Evolutionary conservation across 2,797 vertebrate species (phyloP), one percentile per base, ranked within the genome.

Genomic region (Chelon labrosus): DNA sequence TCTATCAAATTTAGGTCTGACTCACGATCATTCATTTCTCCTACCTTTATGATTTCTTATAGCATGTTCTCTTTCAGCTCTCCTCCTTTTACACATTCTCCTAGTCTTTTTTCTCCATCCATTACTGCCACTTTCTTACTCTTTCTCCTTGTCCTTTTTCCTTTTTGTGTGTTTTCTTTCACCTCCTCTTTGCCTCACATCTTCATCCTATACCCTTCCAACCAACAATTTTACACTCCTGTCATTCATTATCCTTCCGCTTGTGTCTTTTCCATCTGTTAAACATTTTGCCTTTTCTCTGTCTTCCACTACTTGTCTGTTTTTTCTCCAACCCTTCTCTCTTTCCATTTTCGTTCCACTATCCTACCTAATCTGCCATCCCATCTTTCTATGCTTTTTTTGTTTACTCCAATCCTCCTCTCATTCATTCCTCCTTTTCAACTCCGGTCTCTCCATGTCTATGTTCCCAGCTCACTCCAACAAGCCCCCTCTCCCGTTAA

Each of bases 11-110:
- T 75, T 56, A 65, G 62, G 44, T 52, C 53, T 56, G 68, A 80
- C 57, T 82, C 67, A 61, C 58, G 35, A 75, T 65, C 7, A n/a
- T 77, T 80, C 22, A 14, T 52, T 74, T 82, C 27, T 41, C 20
- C 16, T 35, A 16, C n/a, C 41, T 50, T 16, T 50, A 27, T 63
- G 39, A 42, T 13, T 1, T 71, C 58, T 76, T 60, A 51, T 20
- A 53, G 41, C 41, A 49, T 44, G 37, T 65, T 10, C 17, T 67
- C 14, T 55, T 61, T 31, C 31, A 8, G 5, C 31, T 35, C 35
- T 58, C 10, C 31, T 1, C 42, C 49, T 79, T 25, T 35, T 25
- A 16, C 11, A 13, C 37, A 0, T 68, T 49, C 41, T 61, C 35
- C n/a, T 27, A 0, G 0, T 53, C 19, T 57, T 39, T 38, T 50